Evolutionary conservation across 2,888 invertebrate genomes (phyloP), one percentile per base, ranked within the genome.

Genomic region (Brachyopa scutellaris): DNA sequence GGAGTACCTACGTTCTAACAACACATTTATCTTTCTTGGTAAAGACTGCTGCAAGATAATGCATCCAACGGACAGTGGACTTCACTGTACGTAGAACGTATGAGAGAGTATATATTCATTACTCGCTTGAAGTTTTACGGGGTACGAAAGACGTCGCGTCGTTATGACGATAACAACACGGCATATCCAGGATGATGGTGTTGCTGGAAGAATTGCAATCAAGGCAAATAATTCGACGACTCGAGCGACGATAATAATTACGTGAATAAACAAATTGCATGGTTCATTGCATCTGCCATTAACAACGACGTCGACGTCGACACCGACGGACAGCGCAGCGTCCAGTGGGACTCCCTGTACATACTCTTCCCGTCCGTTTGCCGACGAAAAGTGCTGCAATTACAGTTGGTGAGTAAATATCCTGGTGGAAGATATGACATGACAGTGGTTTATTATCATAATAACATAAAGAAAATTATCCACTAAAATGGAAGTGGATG

Each of bases 261-360:
- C 47, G 19, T 31, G 74, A 73, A 67, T 67, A 79, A 73, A 79
- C 79, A 79, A 79, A 79, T 79, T 79, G 73, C 74, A 73, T 55
- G 67, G 73, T 73, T 66, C 67, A 79, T 66, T 73, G 79, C 73
- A 73, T 66, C 61, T 74, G 61, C 78, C 51, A 59, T 59, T 51
- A 66, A 66, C 73, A 15, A 55, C 33, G 53, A 40, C 23, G 29
- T 29, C 15, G 47, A 40, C 38, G 26, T 9, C 29, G 29, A 29
- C 9, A 53, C 7, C 26, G 47, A 13, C 49, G 9, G 51, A 9
- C 51, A 3, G 13, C 1, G 17, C 8, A 11, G n/a, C 19, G 29
- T 13, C 17, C 42, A 13, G 53, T 29, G 40, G n/a, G 17, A 36
- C 11, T n/a, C 45, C 15, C 4, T n/a, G n/a, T n/a, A n/a, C n/a